A percentile compares a stretch with the other conserved stretches of the same genome.
These are phyloP conservation scores for Zaprionus nigranus DNA, from an alignment of 1,140 invertebrate genomes.

Conservation along the genomic window DNA sequence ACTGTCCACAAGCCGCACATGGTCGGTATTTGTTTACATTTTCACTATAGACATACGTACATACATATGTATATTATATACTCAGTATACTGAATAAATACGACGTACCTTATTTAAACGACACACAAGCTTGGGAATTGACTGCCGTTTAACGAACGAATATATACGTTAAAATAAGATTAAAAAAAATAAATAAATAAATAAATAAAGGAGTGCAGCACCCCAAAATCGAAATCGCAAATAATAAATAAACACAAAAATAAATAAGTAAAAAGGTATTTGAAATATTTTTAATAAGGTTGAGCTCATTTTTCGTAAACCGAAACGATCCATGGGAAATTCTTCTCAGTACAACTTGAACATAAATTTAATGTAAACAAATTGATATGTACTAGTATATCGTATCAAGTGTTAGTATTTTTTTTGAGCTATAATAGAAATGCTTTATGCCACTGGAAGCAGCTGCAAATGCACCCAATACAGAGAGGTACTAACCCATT, in stretches of 20 bases:
- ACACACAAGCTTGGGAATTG: not conserved
- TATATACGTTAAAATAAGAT: not conserved
- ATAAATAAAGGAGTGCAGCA: not conserved
- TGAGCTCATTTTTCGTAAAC: slow-evolving; percentile 1
- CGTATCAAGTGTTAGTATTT: not conserved
- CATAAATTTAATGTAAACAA: not conserved
- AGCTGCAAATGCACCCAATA: slow-evolving; percentile 6
- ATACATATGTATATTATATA: slow-evolving; percentile 4
- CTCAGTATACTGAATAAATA: slow-evolving; percentile 4
- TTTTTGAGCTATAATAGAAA: not conserved
- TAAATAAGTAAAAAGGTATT: slow-evolving; percentile 14
- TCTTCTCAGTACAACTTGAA: not conserved
- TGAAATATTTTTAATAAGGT: not conserved
- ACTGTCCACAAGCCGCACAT: slow-evolving; percentile 29
- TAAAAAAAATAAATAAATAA: too few relatives aligned
- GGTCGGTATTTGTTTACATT: slow-evolving; percentile 49
- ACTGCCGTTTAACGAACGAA: slow-evolving; percentile 32
- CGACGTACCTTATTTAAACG: not conserved
- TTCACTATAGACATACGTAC: not conserved
- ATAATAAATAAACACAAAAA: not conserved
- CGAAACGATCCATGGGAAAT: slow-evolving; percentile 19
- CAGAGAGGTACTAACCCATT: not conserved
- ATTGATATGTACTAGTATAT: not conserved
- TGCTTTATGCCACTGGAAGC: not conserved
- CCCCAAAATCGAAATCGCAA: slow-evolving; percentile 11